These are phyloP conservation scores for Anguilla megastoma DNA, from an alignment of 2,797 vertebrate genomes.

Conservation along the genomic window DNA sequence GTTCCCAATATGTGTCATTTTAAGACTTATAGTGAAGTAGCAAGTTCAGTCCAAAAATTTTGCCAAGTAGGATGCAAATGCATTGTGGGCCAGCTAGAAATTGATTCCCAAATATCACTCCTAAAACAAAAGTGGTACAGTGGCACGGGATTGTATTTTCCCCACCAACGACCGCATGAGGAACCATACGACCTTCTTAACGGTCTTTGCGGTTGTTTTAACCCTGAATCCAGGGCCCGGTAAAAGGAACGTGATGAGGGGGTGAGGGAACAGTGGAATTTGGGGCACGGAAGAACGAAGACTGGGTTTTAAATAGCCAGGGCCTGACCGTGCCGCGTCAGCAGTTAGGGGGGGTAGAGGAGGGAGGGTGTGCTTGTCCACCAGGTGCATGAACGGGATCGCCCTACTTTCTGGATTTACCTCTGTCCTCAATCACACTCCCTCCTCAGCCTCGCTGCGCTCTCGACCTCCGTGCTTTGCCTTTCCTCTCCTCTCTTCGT, in stretches of 20 bases:
- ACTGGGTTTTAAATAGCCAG: conserved; percentile 8
- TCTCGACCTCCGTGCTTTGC: conserved; percentile 15
- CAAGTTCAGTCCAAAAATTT: no score
- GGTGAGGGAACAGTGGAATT: neutral
- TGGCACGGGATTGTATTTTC: neutral
- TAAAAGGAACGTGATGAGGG: neutral
- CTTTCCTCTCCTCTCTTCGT: conserved; percentile 37
- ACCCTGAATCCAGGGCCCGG: neutral
- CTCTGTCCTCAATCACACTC: conserved; percentile 42
- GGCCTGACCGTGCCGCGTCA: conserved; percentile 55
- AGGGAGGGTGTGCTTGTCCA: conserved; percentile 56
- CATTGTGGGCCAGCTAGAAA: no score
- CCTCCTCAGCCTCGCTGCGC: conserved; percentile 22
- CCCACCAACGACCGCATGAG: neutral
- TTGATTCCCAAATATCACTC: no score
- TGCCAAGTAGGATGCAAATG: no score
- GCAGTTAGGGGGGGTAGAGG: conserved; percentile 56
- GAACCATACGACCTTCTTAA: neutral
- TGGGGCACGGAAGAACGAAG: neutral
- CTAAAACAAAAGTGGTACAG: neutral
- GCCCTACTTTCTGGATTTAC: conserved; percentile 53
- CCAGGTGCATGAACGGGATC: conserved; percentile 67
- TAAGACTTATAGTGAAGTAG: neutral
- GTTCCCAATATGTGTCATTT: neutral
- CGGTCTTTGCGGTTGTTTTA: neutral